Evolutionary conservation across 2,797 vertebrate genomes (phyloP).

Genomic region (Scolopax bukidnonensis): DNA sequence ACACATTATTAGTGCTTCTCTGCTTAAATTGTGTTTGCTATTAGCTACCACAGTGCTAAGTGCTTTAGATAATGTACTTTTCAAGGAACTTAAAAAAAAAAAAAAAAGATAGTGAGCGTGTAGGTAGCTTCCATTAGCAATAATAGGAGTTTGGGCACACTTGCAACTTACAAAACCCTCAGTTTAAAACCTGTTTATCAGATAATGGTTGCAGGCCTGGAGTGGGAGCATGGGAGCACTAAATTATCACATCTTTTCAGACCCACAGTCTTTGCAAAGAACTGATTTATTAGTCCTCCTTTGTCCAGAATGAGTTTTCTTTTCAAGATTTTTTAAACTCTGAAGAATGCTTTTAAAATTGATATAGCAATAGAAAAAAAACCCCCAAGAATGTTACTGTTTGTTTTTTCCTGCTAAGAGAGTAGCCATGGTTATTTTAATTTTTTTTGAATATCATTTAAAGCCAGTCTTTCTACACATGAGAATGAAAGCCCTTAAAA

Average conservation of each 20-base stretch:
- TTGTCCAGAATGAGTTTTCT: neutral
- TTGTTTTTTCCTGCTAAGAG: neutral
- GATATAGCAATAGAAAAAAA: neutral
- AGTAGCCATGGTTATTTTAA: neutral
- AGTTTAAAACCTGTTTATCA: constrained; percentile 24
- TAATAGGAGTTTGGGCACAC: constrained; percentile 5
- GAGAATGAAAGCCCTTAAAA: neutral
- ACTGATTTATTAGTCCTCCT: neutral
- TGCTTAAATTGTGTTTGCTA: constrained; percentile 8
- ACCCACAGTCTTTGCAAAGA: neutral
- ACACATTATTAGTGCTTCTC: neutral
- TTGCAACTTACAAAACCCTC: neutral
- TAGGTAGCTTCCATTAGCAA: constrained; percentile 36
- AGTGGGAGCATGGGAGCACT: neutral
- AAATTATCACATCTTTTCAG: neutral
- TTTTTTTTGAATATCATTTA: neutral
- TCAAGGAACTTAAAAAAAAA: constrained; percentile 1
- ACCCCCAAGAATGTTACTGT: neutral
- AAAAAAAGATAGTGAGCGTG: neutral
- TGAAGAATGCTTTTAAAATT: neutral
- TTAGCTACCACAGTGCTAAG: constrained; percentile 44
- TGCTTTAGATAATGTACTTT: constrained; percentile 51
- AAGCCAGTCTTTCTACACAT: neutral
- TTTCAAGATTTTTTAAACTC: neutral
- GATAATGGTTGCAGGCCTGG: neutral